Evolutionary conservation across 2,113 vertebrate genomes (phyloP).

Genomic region (Elephantulus edwardii): DNA sequence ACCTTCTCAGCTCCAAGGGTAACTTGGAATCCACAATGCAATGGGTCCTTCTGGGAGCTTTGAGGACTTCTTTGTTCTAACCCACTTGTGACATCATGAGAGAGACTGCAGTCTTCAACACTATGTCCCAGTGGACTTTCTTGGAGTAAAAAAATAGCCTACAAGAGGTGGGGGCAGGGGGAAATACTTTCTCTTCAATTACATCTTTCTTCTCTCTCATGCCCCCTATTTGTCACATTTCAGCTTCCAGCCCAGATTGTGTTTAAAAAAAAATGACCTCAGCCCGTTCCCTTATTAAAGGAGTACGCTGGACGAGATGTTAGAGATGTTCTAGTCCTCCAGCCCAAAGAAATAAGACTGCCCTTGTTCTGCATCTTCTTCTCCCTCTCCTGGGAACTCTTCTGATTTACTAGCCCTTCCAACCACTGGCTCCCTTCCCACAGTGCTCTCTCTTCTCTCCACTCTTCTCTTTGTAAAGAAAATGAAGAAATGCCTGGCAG

Average conservation of each 20-base stretch:
- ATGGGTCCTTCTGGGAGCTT: not conserved
- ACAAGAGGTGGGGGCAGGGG: not conserved
- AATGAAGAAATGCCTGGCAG: not conserved
- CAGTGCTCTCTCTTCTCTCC: not conserved
- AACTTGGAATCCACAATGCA: not conserved
- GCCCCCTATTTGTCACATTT: not conserved
- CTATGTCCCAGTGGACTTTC: not conserved
- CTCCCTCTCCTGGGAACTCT: not conserved
- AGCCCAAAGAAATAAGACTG: not conserved
- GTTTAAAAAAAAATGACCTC: not conserved
- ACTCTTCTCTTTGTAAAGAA: not conserved
- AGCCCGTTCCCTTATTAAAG: not conserved
- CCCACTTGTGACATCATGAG: conserved; percentile 26
- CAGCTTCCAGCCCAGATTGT: not conserved
- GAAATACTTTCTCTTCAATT: not conserved
- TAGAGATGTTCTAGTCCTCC: not conserved
- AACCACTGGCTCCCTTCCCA: not conserved
- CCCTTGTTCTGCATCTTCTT: not conserved
- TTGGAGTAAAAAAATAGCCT: not conserved
- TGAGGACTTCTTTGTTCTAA: not conserved
- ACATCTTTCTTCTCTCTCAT: not conserved
- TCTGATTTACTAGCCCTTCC: not conserved
- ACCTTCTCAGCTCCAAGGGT: not conserved
- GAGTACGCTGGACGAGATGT: not conserved
- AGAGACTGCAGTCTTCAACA: not conserved